Evolutionary conservation across 2,888 invertebrate genomes (phyloP), one percentile per base, ranked within the genome.

Genomic region (Augiades crinisus): DNA sequence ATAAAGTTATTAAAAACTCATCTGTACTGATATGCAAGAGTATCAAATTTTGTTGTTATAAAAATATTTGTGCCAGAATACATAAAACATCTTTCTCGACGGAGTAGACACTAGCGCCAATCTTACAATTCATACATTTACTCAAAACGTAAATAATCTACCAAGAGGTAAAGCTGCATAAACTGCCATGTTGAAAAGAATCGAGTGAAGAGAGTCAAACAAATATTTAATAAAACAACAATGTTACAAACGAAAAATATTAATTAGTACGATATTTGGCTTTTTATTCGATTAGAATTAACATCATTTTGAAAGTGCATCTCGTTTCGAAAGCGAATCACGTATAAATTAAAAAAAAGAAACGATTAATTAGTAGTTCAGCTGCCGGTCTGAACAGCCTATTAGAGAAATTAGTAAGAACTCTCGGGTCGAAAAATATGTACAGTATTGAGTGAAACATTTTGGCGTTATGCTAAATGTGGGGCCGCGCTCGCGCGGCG

Each of bases 401-500:
- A 40, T 30, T 21, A 30, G 58, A 53, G 27, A 57, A 54, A 56
- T 56, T 60, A 16, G 33, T 27, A 41, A 41, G 14, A 16, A 30
- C 40, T 34, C 24, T 24, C 38, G 33, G 45, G 34, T 30, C 31
- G 14, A 27, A 45, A 21, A 24, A 21, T 34, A 41, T 49, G 33
- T 49, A 51, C 51, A 51, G 30, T 22, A 36, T 40, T 10, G 14
- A 47, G 21, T 40, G 17, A 31, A 44, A 41, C 41, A 52, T 55
- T 55, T 58, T 55, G 55, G 58, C 49, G 41, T 54, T 47, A 47
- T 53, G 53, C 40, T 55, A 27, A 49, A 33, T 46, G 47, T 55
- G 47, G 34, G 50, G 46, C 51, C 36, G 44, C 57, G 49, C 44
- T 45, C 31, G 58, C 52, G 56, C 52, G 53, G 61, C 54, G 59